These are phyloP conservation scores for Lepilemur septentrionalis DNA, from an alignment of 2,797 vertebrate genomes.

Conservation along the genomic window DNA sequence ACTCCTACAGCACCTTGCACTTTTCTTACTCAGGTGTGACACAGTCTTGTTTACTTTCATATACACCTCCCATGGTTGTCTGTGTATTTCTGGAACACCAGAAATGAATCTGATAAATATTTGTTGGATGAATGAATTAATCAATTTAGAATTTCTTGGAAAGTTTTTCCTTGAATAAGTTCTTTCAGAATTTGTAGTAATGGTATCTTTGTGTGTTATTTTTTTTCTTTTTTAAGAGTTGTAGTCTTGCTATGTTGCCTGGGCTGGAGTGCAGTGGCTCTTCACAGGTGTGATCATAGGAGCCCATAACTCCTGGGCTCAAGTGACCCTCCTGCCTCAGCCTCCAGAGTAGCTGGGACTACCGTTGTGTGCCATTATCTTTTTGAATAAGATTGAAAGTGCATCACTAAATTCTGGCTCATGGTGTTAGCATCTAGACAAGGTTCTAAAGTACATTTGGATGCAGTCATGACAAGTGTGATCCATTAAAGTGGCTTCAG, in stretches of 20 bases:
- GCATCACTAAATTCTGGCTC: background rate
- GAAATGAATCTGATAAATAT: background rate
- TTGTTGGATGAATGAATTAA: background rate
- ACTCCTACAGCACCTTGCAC: background rate
- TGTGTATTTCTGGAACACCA: background rate
- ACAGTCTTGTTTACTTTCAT: background rate
- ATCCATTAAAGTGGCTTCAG: background rate
- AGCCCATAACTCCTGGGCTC: background rate
- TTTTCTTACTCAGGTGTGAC: background rate
- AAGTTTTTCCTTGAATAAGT: background rate
- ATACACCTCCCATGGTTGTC: background rate
- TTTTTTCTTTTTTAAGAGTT: background rate
- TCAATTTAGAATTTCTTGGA: background rate
- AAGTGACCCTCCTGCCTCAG: background rate
- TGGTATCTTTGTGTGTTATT: background rate
- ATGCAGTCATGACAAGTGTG: background rate
- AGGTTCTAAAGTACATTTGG: background rate
- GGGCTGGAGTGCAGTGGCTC: too few species aligned
- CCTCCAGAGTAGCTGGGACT: background rate
- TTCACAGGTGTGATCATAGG: background rate
- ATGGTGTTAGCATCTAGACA: background rate
- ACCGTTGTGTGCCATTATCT: background rate
- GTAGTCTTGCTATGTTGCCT: background rate
- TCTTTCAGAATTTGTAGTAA: background rate
- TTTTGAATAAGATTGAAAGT: background rate